phyloP scores from a whole-genome alignment of 2,888 invertebrate genomes.

The Polia nebulosa region DNA sequence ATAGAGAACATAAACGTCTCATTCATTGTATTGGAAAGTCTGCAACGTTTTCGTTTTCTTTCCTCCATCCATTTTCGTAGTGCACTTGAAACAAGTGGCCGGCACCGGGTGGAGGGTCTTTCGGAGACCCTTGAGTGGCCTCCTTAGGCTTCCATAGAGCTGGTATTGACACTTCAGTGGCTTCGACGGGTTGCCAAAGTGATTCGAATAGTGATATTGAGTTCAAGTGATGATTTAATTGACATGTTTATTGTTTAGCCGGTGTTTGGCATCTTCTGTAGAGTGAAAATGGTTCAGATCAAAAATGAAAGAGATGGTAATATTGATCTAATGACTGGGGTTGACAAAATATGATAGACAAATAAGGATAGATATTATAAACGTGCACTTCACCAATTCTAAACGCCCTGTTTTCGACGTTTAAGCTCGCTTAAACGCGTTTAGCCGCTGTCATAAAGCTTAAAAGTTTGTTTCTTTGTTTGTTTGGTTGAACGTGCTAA shows the following conservation, averaged over 20 bases:
- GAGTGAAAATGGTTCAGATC: background rate
- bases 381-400: too few species aligned
- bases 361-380: too few species aligned
- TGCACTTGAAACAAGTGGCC: constrained; percentile 42
- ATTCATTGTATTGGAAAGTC: constrained; percentile 14
- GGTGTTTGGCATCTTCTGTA: background rate
- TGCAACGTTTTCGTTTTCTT: constrained; percentile 23
- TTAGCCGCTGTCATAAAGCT: too few species aligned
- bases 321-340: too few species aligned
- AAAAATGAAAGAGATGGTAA: too few species aligned
- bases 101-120: constrained; percentile 37
- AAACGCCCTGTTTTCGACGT: too few species aligned
- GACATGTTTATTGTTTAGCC: background rate
- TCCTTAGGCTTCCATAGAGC: constrained; percentile 11
- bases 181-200: constrained; percentile 19
- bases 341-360: background rate
- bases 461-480: too few species aligned
- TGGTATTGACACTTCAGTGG: constrained; percentile 35
- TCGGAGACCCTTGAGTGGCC: constrained; percentile 16
- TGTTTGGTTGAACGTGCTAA: too few species aligned
- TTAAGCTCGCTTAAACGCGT: too few species aligned
- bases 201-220: background rate
- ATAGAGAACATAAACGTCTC: constrained; percentile 2
- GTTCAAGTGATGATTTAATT: constrained; percentile 4
- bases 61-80: constrained; percentile 46